These are phyloP conservation scores for Erebia ligea DNA, from an alignment of 2,888 invertebrate species.

Conservation along the genomic window DNA sequence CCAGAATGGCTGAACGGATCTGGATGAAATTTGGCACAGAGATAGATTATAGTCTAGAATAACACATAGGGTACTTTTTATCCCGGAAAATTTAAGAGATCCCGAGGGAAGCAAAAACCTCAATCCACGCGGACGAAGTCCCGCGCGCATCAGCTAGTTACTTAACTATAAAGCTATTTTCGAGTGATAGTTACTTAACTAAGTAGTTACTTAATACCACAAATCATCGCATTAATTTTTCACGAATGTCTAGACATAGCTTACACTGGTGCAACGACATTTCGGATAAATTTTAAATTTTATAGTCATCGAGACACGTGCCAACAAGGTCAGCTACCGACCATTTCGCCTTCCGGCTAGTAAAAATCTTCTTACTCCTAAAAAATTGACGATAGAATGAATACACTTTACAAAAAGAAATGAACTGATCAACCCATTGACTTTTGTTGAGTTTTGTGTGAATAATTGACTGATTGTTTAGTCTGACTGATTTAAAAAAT, in stretches of 20 bases:
- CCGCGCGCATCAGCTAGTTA: too few species aligned
- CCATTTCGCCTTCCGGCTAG: background rate
- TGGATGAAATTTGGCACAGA: too few species aligned
- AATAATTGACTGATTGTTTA: too few species aligned
- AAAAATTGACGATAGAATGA: too few species aligned
- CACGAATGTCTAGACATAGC: conserved; percentile 18
- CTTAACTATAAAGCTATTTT: background rate
- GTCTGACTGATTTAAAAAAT: too few species aligned
- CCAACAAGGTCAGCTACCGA: background rate
- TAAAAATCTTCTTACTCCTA: background rate
- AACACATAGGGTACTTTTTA: too few species aligned
- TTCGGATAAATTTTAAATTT: conserved; percentile 40
- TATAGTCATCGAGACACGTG: background rate
- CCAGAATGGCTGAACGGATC: too few species aligned
- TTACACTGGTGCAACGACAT: conserved; percentile 38
- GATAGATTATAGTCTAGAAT: too few species aligned
- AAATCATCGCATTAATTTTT: conserved; percentile 15
- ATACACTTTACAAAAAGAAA: background rate
- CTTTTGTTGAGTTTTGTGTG: background rate
- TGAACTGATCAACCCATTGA: background rate
- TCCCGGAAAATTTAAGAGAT: too few species aligned
- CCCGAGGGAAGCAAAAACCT: too few species aligned
- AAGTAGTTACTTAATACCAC: background rate
- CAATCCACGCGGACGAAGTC: too few species aligned
- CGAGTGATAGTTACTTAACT: background rate